Evolutionary conservation across 1,140 invertebrate genomes (phyloP).

Genomic region (Heliconius hermathena): DNA sequence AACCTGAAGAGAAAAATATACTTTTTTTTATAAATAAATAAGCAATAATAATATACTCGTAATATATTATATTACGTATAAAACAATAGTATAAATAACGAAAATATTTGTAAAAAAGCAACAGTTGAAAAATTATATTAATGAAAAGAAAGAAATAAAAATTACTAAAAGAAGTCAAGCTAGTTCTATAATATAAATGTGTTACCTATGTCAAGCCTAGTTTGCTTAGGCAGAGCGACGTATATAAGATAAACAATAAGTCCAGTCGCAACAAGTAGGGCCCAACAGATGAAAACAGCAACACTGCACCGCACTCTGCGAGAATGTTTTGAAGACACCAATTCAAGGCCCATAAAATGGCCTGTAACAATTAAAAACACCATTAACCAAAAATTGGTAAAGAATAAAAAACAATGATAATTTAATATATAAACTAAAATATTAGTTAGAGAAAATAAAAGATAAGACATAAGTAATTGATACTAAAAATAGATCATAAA

Average conservation of each 20-base stretch:
- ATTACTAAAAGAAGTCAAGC: background rate
- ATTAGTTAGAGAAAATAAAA: no score
- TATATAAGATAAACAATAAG: conserved; percentile 60
- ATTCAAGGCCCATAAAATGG: conserved; percentile 66
- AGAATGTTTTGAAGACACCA: conserved; percentile 57
- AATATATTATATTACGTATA: no score
- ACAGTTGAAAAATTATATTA: background rate
- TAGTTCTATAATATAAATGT: background rate
- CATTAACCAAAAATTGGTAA: conserved; percentile 22
- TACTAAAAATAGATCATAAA: no score
- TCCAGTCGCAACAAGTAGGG: conserved; percentile 58
- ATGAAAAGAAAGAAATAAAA: background rate
- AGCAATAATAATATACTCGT: background rate
- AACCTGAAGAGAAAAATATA: conserved; percentile 51
- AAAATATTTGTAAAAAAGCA: no score
- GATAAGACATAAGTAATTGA: no score
- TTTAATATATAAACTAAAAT: no score
- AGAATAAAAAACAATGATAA: conserved; percentile 11
- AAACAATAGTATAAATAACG: background rate
- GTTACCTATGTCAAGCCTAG: conserved; percentile 66
- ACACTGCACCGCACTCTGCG: conserved; percentile 65
- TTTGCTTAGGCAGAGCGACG: conserved; percentile 48
- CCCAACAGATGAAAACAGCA: conserved; percentile 71
- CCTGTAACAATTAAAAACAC: conserved; percentile 62
- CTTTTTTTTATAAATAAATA: background rate